These are phyloP conservation scores for Aepyceros melampus DNA, from an alignment of 2,113 vertebrate genomes.

Conservation along the genomic window DNA sequence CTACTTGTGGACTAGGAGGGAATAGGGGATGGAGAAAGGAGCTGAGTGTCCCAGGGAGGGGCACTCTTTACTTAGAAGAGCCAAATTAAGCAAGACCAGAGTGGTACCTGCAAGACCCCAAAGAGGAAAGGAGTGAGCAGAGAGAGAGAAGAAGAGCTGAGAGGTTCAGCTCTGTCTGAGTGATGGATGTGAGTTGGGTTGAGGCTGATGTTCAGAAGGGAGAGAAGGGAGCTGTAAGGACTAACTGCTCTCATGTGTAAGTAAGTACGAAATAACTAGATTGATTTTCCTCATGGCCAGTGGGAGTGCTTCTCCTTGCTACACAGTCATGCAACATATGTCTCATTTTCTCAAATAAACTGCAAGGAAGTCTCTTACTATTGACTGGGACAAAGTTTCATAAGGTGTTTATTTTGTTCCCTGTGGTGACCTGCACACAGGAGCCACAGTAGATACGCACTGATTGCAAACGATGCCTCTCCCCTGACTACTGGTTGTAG, in stretches of 20 bases:
- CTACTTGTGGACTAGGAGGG: no score
- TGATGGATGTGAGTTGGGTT: not conserved
- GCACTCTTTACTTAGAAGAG: not conserved
- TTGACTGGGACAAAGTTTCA: not conserved
- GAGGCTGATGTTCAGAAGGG: not conserved
- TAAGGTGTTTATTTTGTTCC: not conserved
- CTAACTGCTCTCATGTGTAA: not conserved
- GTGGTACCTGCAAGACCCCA: not conserved
- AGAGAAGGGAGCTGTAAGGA: not conserved
- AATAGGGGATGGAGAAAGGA: not conserved
- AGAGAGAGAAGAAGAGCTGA: not conserved
- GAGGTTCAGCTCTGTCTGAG: not conserved
- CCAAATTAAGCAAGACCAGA: not conserved
- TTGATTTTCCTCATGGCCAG: not conserved
- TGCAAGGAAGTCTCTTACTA: not conserved
- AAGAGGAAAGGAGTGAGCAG: not conserved
- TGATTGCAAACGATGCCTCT: not conserved
- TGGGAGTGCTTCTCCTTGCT: not conserved
- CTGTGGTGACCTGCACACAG: not conserved
- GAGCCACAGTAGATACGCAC: not conserved
- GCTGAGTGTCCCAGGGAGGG: not conserved
- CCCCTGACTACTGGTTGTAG: not conserved
- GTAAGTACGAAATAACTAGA: not conserved
- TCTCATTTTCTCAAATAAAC: not conserved
- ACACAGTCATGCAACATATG: accelerated